These are phyloP conservation scores for Gnathonemus echidnorhynchus DNA, from an alignment of 2,113 vertebrate genomes.

Conservation along the genomic window DNA sequence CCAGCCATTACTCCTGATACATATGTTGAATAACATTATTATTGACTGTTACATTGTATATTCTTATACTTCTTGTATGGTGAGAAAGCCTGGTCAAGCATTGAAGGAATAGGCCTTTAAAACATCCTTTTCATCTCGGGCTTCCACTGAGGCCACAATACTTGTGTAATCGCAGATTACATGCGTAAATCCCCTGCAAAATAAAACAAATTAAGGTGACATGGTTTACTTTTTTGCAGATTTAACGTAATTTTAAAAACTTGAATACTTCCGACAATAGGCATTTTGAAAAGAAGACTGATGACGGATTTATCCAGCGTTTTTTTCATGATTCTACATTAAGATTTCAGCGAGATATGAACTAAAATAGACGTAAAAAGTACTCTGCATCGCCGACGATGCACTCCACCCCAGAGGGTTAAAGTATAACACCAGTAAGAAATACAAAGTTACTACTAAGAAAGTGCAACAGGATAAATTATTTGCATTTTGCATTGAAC, in stretches of 20 bases:
- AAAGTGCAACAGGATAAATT: background rate
- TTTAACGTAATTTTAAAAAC: no score
- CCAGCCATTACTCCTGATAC: background rate
- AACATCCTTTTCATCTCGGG: slow-evolving; percentile 54
- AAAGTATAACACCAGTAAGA: background rate
- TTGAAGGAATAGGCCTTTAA: slow-evolving; percentile 60
- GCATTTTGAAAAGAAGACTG: no score
- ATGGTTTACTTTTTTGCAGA: no score
- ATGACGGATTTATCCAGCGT: no score
- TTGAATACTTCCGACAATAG: no score
- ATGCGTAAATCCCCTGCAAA: slow-evolving; percentile 54
- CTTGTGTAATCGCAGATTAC: slow-evolving; percentile 62
- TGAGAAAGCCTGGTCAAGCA: slow-evolving; percentile 35
- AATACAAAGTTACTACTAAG: background rate
- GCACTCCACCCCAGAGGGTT: no score
- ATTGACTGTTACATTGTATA: background rate
- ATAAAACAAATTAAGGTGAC: background rate
- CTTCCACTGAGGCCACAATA: slow-evolving; percentile 55
- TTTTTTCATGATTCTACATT: no score
- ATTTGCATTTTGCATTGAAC: background rate
- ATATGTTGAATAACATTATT: background rate
- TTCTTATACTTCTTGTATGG: background rate
- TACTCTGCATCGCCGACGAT: no score
- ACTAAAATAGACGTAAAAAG: no score
- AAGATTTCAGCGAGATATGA: no score